These are phyloP conservation scores for Gavia stellata DNA, from an alignment of 2,113 vertebrate genomes.

Conservation along the genomic window DNA sequence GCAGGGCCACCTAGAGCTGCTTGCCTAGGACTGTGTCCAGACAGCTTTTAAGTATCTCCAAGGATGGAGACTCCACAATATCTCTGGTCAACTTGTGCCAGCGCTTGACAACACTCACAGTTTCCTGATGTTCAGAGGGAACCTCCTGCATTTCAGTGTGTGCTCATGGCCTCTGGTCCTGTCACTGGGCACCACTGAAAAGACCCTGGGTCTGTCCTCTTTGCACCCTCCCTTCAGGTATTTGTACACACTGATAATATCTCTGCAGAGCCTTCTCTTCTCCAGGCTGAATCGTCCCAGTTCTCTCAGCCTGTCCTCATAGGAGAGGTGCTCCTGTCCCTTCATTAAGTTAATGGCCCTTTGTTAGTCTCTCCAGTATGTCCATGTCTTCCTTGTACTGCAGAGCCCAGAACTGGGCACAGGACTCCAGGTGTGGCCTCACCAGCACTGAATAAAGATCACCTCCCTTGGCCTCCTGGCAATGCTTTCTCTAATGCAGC, in stretches of 20 bases:
- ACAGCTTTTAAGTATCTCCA: neutral
- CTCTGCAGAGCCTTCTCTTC: neutral
- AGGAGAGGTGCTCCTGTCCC: neutral
- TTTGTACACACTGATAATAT: neutral
- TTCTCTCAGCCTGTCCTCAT: neutral
- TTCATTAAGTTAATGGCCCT: neutral
- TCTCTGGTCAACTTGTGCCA: neutral
- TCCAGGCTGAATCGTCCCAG: neutral
- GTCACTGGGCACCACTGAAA: neutral
- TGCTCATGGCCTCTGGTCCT: neutral
- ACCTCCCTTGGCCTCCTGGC: neutral
- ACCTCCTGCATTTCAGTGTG: neutral
- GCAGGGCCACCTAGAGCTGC: neutral
- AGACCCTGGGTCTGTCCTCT: neutral
- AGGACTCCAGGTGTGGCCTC: neutral
- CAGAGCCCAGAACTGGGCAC: neutral
- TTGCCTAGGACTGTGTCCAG: neutral
- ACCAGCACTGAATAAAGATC: neutral
- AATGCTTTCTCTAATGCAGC: neutral
- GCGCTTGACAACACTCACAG: neutral
- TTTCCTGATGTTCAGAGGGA: neutral
- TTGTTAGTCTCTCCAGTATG: neutral
- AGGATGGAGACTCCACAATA: neutral
- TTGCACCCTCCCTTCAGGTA: neutral
- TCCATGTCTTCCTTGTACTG: neutral